These are phyloP conservation scores for Dendrolimus houi DNA, from an alignment of 2,888 invertebrate genomes.

Conservation along the genomic window DNA sequence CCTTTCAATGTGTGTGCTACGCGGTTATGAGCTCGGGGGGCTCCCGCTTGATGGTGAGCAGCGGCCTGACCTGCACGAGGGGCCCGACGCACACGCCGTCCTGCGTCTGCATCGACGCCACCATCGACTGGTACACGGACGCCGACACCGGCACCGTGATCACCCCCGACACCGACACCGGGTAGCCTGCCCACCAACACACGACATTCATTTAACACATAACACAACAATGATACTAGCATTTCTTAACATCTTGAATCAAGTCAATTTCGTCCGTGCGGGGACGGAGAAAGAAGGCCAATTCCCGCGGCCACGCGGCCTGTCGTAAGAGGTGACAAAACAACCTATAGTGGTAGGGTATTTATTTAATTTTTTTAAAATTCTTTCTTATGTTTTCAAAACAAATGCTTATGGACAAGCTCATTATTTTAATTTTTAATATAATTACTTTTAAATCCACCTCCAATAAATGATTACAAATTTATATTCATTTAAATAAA, in stretches of 20 bases:
- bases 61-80: constrained; percentile 82
- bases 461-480: constrained; percentile 61
- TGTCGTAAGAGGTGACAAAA: no score
- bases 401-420: no score
- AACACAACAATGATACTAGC: no score
- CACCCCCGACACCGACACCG: constrained; percentile 93
- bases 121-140: constrained; percentile 97
- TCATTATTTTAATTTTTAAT: constrained; percentile 80
- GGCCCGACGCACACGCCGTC: constrained; percentile 91
- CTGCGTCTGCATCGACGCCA: constrained; percentile 90
- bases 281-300: not conserved
- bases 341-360: no score
- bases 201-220: no score
- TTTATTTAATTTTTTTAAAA: no score
- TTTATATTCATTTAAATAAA: constrained; percentile 64
- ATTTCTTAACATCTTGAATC: no score
- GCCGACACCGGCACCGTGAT: constrained; percentile 96
- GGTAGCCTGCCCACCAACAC: constrained; percentile 76
- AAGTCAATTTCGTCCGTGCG: not conserved
- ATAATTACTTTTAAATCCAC: constrained; percentile 82
- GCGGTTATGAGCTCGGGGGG: not conserved
- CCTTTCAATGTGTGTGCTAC: no score
- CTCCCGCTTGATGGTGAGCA: constrained; percentile 7
- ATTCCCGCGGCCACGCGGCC: no score
- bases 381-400: no score